Evolutionary conservation across 2,888 invertebrate species (phyloP).

Genomic region (Cyclophora albipunctata): DNA sequence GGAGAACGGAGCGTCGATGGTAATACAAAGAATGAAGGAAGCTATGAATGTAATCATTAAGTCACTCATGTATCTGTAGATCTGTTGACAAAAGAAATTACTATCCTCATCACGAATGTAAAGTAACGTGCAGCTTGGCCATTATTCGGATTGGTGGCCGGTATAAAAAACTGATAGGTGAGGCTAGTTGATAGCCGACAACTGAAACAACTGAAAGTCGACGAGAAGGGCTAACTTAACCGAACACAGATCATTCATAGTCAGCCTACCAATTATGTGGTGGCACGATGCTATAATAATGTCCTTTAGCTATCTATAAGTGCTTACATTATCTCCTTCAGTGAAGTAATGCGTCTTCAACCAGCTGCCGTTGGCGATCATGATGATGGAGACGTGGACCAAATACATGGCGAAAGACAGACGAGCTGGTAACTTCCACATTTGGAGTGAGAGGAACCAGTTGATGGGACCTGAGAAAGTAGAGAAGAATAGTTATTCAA

Average conservation of each 20-base stretch:
- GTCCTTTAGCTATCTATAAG: neutral
- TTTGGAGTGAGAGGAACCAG: slow-evolving; percentile 61
- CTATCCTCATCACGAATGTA: too few relatives aligned
- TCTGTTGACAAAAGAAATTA: slow-evolving; percentile 21
- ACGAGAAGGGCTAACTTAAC: too few relatives aligned
- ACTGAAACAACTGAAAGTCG: too few relatives aligned
- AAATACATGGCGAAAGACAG: slow-evolving; percentile 74
- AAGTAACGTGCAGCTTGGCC: too few relatives aligned
- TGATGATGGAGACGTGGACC: slow-evolving; percentile 58
- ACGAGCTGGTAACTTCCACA: slow-evolving; percentile 70
- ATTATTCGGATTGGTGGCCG: too few relatives aligned
- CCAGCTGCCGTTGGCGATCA: slow-evolving; percentile 39
- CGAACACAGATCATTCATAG: too few relatives aligned
- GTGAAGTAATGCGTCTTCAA: slow-evolving; percentile 38
- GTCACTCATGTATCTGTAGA: slow-evolving; percentile 41
- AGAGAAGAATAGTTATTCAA: neutral
- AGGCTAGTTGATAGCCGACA: too few relatives aligned
- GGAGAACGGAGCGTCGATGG: slow-evolving; percentile 49
- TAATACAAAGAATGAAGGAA: slow-evolving; percentile 39
- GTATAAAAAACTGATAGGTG: too few relatives aligned
- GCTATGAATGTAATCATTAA: slow-evolving; percentile 30
- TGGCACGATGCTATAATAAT: too few relatives aligned
- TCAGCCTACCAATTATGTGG: too few relatives aligned
- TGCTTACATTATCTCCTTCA: slow-evolving; percentile 39
- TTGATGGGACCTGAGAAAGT: slow-evolving; percentile 56